Evolutionary conservation across 1,140 invertebrate genomes (phyloP).

Genomic region (Diachasma alloeum): DNA sequence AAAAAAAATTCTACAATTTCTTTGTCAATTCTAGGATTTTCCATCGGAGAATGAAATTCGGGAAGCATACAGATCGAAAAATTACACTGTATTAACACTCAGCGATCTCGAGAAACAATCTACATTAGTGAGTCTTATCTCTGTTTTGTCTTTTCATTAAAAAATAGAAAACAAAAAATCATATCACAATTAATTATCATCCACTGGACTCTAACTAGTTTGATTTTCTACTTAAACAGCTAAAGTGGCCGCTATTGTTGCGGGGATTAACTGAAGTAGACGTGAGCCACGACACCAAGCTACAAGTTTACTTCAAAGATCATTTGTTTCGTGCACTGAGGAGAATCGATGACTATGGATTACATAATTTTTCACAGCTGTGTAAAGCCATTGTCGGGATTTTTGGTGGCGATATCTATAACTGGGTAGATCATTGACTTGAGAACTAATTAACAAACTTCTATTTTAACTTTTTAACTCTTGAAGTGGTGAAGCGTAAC

Average conservation of each 20-base stretch:
- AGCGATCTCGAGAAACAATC: conserved; percentile 7
- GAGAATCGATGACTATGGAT: conserved; percentile 22
- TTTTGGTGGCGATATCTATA: conserved; percentile 44
- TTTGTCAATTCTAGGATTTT: conserved; percentile 27
- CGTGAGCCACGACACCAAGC: neutral
- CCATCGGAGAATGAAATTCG: conserved; percentile 33
- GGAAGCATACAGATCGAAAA: conserved; percentile 36
- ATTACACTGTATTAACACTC: conserved; percentile 31
- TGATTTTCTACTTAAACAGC: conserved; percentile 24
- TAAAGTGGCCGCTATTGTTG: conserved; percentile 41
- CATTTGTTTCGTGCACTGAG: conserved; percentile 27
- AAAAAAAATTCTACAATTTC: neutral
- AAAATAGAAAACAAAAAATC: neutral
- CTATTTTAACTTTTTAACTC: no score
- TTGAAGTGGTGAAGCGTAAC: no score
- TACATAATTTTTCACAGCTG: neutral
- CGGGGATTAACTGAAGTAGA: conserved; percentile 12
- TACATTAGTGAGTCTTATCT: conserved; percentile 34
- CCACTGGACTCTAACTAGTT: neutral
- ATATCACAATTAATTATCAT: neutral
- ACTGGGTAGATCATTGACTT: conserved; percentile 35
- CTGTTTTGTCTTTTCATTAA: neutral
- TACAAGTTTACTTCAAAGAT: conserved; percentile 42
- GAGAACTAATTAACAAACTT: neutral
- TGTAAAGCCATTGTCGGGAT: conserved; percentile 45